phyloP scores from a whole-genome alignment of 2,113 vertebrate species.

The Ochotona princeps region DNA sequence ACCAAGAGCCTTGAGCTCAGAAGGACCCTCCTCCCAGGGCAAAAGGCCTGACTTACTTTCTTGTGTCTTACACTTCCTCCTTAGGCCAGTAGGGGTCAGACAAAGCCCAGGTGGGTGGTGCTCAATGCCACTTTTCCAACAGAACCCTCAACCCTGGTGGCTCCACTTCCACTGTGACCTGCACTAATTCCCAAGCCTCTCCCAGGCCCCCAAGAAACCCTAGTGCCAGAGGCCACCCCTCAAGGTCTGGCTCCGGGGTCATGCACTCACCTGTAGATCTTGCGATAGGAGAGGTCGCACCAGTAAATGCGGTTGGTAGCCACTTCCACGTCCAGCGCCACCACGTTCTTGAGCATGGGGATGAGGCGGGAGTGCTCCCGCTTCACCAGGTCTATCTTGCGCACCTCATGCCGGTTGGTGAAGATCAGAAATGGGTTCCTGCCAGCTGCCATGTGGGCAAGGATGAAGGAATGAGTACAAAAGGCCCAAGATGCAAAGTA shows the following conservation, averaged over 20 bases:
- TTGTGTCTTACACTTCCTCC: neutral
- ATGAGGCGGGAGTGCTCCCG: constrained; percentile 94
- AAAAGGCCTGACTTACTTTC: neutral
- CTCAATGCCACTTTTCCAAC: neutral
- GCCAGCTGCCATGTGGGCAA: constrained; percentile 82
- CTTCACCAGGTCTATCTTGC: constrained; percentile 94
- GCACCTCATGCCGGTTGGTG: constrained; percentile 97
- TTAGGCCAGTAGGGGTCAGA: neutral
- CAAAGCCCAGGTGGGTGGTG: neutral
- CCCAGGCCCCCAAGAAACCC: neutral
- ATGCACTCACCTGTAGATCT: constrained; percentile 94
- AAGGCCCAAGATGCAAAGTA: neutral
- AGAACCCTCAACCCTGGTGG: neutral
- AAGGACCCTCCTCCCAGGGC: neutral
- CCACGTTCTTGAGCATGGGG: constrained; percentile 96
- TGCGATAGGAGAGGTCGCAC: constrained; percentile 97
- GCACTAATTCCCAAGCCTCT: neutral
- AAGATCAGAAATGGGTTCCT: constrained; percentile 96
- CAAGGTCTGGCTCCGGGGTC: neutral
- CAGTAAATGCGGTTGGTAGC: constrained; percentile 97
- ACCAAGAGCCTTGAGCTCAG: neutral
- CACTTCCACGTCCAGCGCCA: constrained; percentile 96
- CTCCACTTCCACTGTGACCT: neutral
- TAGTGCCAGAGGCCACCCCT: neutral
- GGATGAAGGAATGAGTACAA: neutral